phyloP scores from a whole-genome alignment of 2,888 invertebrate genomes.

The Callosobruchus maculatus region DNA sequence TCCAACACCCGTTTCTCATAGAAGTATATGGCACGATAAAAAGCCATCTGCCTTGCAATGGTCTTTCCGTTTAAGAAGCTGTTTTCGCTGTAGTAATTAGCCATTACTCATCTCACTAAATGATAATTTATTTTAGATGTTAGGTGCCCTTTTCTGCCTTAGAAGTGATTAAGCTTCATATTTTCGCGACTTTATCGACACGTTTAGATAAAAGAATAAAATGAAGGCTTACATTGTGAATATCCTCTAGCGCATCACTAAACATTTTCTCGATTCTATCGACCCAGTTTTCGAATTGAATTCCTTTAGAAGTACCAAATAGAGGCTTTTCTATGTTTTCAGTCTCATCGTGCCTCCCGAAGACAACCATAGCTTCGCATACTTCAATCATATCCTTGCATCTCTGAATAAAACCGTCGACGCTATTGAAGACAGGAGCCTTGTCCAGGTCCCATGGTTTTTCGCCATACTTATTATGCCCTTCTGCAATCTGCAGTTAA shows the following conservation, averaged over 20 bases:
- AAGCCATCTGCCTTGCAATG: no score
- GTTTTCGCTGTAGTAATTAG: no score
- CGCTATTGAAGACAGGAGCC: constrained; percentile 80
- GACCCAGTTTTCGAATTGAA: constrained; percentile 64
- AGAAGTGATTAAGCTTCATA: background rate
- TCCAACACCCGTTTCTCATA: no score
- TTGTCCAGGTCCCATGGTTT: constrained; percentile 72
- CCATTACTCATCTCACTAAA: no score
- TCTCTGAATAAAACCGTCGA: constrained; percentile 81
- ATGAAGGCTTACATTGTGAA: constrained; percentile 48
- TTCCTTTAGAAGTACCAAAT: constrained; percentile 72
- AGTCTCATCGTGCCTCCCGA: constrained; percentile 75
- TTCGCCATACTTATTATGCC: constrained; percentile 53
- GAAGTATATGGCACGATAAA: no score
- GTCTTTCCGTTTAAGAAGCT: no score
- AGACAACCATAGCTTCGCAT: constrained; percentile 85
- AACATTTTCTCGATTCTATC: constrained; percentile 74
- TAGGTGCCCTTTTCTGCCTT: no score
- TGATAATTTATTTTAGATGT: no score
- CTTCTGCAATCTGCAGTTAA: constrained; percentile 53
- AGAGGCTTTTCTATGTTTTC: constrained; percentile 64
- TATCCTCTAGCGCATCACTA: constrained; percentile 57
- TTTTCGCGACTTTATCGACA: background rate
- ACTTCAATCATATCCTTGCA: constrained; percentile 84
- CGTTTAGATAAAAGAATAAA: no score